Evolutionary conservation across 2,888 invertebrate species (phyloP).

Genomic region (Marronus borbonicus): DNA sequence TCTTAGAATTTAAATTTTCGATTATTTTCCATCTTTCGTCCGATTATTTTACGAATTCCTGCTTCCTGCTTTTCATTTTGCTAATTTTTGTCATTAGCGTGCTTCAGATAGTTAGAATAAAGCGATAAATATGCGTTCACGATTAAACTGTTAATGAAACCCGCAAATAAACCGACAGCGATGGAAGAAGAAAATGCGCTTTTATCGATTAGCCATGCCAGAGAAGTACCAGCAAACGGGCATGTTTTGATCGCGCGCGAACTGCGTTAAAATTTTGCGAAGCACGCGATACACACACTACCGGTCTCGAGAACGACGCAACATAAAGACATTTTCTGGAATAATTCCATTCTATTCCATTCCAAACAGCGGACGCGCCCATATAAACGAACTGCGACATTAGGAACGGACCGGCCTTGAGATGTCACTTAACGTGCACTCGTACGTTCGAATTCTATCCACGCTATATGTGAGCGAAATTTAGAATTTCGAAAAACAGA

Average conservation of each 20-base stretch:
- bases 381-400: slow-evolving; percentile 31
- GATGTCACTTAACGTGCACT: slow-evolving; percentile 21
- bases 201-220: not conserved
- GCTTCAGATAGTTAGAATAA: not conserved
- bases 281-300: slow-evolving; percentile 12
- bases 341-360: slow-evolving; percentile 34
- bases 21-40: not conserved
- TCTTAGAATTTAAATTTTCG: not conserved
- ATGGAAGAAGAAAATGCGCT: slow-evolving; percentile 16
- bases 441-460: slow-evolving; percentile 21
- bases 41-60: not conserved
- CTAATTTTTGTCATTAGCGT: not conserved
- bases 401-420: slow-evolving; percentile 32
- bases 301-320: not conserved
- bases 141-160: not conserved
- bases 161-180: not conserved
- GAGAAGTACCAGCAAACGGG: not conserved
- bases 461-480: slow-evolving; percentile 28
- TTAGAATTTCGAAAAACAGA: not conserved
- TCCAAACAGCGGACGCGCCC: slow-evolving; percentile 8
- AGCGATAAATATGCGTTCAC: not conserved
- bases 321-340: slow-evolving; percentile 24
- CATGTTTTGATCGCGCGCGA: not conserved
- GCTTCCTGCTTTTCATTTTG: not conserved
- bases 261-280: slow-evolving; percentile 31